These are phyloP conservation scores for Diachasmimorpha longicaudata DNA, from an alignment of 1,140 invertebrate genomes.

Conservation along the genomic window DNA sequence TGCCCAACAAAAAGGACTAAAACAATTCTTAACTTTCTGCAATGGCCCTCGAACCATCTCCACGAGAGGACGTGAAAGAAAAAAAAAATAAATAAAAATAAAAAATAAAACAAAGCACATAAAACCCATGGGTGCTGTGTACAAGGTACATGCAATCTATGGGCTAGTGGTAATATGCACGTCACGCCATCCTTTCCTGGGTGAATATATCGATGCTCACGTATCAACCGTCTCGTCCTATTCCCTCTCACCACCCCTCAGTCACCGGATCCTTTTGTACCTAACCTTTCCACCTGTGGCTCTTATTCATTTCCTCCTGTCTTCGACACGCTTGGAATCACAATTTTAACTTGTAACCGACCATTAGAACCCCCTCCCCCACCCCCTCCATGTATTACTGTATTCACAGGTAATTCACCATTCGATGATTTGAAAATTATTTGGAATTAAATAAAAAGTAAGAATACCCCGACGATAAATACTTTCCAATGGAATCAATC, in stretches of 20 bases:
- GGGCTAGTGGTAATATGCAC: constrained; percentile 13
- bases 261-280: background rate
- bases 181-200: constrained; percentile 22
- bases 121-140: background rate
- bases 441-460: background rate
- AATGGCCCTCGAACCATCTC: background rate
- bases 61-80: background rate
- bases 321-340: constrained; percentile 23
- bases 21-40: background rate
- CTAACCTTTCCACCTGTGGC: constrained; percentile 4
- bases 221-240: constrained; percentile 8
- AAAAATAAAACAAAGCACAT: background rate
- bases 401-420: background rate
- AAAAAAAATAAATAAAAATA: background rate
- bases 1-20: background rate
- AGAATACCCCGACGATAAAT: background rate
- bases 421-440: background rate
- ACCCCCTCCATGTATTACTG: background rate
- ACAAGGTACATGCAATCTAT: background rate
- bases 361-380: background rate
- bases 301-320: background rate
- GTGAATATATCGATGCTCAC: constrained; percentile 8
- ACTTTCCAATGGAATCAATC: background rate
- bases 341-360: constrained; percentile 18
- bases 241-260: background rate